These are phyloP conservation scores for Catharus fuscescens DNA, from an alignment of 2,113 vertebrate genomes.

Conservation along the genomic window DNA sequence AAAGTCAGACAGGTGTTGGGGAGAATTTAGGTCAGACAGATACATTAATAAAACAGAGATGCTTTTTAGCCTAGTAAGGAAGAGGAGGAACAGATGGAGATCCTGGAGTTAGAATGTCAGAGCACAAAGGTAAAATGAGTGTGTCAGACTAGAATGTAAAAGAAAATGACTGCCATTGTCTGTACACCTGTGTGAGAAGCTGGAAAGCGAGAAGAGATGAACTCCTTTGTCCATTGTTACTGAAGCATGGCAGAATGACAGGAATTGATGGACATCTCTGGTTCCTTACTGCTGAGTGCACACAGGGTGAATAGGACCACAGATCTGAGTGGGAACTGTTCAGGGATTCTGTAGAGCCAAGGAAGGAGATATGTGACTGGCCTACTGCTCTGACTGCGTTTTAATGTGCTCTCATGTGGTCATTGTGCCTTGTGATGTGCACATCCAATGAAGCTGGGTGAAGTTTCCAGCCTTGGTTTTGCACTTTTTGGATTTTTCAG, in stretches of 20 bases:
- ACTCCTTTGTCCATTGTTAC: background rate
- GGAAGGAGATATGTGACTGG: background rate
- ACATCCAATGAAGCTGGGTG: background rate
- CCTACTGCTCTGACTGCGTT: rapidly evolving
- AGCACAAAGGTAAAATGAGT: constrained; percentile 18
- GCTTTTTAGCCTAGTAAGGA: background rate
- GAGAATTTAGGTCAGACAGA: constrained; percentile 14
- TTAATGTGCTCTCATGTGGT: background rate
- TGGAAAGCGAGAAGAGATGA: background rate
- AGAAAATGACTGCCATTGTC: constrained; percentile 9
- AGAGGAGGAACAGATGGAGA: constrained; percentile 46
- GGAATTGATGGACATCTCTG: background rate
- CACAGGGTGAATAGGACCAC: background rate
- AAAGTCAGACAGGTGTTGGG: constrained; percentile 22
- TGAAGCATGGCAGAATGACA: background rate
- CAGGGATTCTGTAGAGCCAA: background rate
- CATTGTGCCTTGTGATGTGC: background rate
- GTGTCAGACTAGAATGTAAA: background rate
- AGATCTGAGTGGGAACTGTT: background rate
- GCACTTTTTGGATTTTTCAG: background rate
- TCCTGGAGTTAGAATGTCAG: constrained; percentile 19
- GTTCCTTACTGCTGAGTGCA: background rate
- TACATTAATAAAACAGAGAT: constrained; percentile 30
- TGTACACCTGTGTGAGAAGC: background rate
- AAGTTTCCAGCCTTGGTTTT: background rate